A percentile compares a stretch with the other conserved stretches of the same genome.
phyloP scores from a whole-genome alignment of 2,797 vertebrate genomes.

The Chloroceryle inda region DNA sequence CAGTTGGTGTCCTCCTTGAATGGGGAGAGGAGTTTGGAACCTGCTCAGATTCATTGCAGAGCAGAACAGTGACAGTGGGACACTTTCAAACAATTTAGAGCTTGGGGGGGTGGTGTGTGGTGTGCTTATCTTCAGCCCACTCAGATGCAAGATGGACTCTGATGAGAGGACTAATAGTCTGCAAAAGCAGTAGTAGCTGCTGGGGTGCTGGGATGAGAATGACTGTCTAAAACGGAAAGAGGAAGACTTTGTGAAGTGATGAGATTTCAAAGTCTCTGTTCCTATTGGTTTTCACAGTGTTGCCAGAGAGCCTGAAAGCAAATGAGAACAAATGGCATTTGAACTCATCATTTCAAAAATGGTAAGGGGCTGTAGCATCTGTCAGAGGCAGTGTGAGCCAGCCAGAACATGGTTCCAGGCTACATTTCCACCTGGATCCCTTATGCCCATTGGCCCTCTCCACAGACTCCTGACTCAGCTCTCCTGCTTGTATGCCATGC shows the following conservation, averaged over 20 bases:
- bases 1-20: background rate
- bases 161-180: background rate
- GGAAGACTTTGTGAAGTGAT: background rate
- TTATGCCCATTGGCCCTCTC: background rate
- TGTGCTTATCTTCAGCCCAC: background rate
- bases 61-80: background rate
- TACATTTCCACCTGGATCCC: background rate
- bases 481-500: background rate
- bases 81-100: background rate
- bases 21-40: background rate
- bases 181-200: background rate
- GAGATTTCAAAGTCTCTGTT: background rate
- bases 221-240: background rate
- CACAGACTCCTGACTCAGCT: background rate
- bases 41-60: background rate
- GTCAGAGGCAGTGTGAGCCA: background rate
- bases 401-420: background rate
- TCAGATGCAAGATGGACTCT: rapidly evolving
- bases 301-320: background rate
- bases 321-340: background rate
- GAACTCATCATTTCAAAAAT: background rate
- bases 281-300: background rate
- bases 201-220: background rate
- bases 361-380: background rate
- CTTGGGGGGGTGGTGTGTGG: no score